Base-by-base conservation (phyloP, 2,797 vertebrate genomes). In the Eulemur rubriventer region DNA sequence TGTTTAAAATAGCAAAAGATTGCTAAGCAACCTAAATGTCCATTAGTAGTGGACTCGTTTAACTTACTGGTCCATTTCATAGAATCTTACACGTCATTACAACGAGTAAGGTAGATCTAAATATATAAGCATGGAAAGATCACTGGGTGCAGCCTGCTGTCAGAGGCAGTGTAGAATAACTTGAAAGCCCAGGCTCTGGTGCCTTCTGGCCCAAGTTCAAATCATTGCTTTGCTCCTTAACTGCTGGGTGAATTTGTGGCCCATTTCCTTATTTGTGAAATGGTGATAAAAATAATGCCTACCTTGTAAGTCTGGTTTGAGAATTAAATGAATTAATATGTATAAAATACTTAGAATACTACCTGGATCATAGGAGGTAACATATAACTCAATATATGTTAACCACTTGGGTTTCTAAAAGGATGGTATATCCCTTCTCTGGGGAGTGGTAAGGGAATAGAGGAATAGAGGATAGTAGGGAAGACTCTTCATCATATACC, bases 381-480 rank as follows among this genome's bases (percentile, higher is more conserved):
- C 55, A 57, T 57, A 24, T 46, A 57, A 67, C 13, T 86, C 35
- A 30, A 16, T 76, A 6, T 85, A 22, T 59, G 52, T 67, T 70
- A 80, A 86, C 67, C 52, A 46, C 95, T 92, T 96, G 83, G 11
- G 28, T 48, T 86, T 89, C 78, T n/a, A 50, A 86, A 83, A 78
- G 50, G n/a, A 38, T 70, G 30, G 12, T 57, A 59, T 79, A 28
- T 73, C 95, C 43, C 83, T 94, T 82, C 17, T 96, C 61, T 91
- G 24, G 46, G 46, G 7, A 96, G 38, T 35, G 28, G 9, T 76
- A 52, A 93, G 50, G 55, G 55, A 92, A 43, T 76, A 89, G 41
- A 50, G 55, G 55, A 92, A 43, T 76, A 89, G 41, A 50, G 7
- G 9, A 84, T 59, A 35, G 57, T 50, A 82, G n/a, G 20, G 7